phyloP scores from a whole-genome alignment of 2,113 vertebrate genomes.

The Petroica traversi region DNA sequence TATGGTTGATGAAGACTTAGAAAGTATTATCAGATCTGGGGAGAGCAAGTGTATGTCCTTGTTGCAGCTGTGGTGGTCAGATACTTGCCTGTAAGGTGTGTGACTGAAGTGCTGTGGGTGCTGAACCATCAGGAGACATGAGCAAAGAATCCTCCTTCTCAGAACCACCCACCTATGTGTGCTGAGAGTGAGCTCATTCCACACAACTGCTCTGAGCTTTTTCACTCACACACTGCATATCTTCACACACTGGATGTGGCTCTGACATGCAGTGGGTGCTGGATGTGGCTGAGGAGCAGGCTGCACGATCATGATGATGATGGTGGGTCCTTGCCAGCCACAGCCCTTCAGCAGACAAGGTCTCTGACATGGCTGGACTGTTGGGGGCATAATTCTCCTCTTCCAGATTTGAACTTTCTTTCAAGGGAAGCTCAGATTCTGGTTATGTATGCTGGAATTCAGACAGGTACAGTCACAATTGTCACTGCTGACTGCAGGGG shows the following conservation, averaged over 20 bases:
- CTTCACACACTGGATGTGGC: fast-evolving
- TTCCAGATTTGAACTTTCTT: background rate
- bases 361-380: background rate
- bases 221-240: fast-evolving
- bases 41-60: background rate
- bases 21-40: background rate
- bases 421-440: background rate
- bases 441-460: background rate
- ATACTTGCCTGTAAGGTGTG: background rate
- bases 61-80: background rate
- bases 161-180: background rate
- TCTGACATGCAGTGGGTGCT: background rate
- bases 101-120: background rate
- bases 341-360: background rate
- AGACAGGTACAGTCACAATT: background rate
- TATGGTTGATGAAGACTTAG: background rate
- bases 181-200: background rate
- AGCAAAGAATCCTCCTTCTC: background rate
- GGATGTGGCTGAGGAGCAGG: background rate
- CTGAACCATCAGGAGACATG: background rate
- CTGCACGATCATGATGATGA: background rate
- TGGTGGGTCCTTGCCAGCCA: background rate
- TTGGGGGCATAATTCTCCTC: background rate
- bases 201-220: background rate
- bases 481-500: background rate